Evolutionary conservation across 2,888 invertebrate genomes (phyloP), one percentile per base, ranked within the genome.

Genomic region (Hirtodrosophila duncani): DNA sequence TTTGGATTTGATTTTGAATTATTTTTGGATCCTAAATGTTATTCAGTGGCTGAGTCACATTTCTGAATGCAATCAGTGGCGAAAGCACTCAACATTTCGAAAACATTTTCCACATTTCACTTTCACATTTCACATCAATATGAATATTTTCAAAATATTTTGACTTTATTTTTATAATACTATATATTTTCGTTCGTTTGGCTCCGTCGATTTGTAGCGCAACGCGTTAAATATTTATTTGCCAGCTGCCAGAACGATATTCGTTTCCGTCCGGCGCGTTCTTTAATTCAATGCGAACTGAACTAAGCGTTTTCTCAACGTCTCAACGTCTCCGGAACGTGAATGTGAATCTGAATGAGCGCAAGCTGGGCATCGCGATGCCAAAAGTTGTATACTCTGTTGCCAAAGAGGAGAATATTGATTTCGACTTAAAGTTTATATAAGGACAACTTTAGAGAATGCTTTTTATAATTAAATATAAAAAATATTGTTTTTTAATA

Each of bases 221-320:
- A 59, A 31, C 48, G 43, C 50, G 61, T 23, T 33, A 37, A 16
- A 30, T 45, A 18, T 49, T 50, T 48, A 17, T 45, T 45, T 61
- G 44, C 46, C 48, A 34, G 37, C 42, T 38, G 38, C 45, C 39
- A 13, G 20, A 11, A 30, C 42, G 31, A 36, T 30, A 46, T 42
- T 59, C 48, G 64, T 50, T 66, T 64, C 62, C 81, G 72, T 74
- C 81, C 82, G 82, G 53, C 72, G 62, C 70, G 77, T 75, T 81
- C 68, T 61, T 77, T 68, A 70, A 63, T 69, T 65, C 37, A 82
- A 78, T 67, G 68, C 64, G 67, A 67, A 83, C 84, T 83, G 69
- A 83, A 63, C 44, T 48, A 27, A 44, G 38, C 31, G 42, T 31
- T 49, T 56, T 36, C 50, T 38, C 49, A 46, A 10, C 5, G 29